A percentile compares a stretch with the other conserved stretches of the same genome.
Evolutionary conservation across 2,113 vertebrate species (phyloP).

Genomic region (Sinocyclocheilus rhinocerous): DNA sequence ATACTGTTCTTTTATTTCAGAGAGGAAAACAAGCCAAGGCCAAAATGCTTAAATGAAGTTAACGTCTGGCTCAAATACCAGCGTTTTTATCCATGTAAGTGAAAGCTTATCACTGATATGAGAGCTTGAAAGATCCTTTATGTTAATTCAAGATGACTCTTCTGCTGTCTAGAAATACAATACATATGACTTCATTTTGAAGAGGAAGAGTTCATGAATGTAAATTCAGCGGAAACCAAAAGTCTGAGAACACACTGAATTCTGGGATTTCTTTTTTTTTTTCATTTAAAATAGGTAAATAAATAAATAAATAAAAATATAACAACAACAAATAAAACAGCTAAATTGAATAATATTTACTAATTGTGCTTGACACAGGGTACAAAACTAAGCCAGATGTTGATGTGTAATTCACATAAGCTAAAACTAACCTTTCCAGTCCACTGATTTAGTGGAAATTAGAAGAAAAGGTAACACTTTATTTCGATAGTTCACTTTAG

Average conservation of each 20-base stretch:
- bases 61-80: not conserved
- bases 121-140: not conserved
- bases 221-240: not conserved
- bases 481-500: too few species aligned
- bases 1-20: conserved; percentile 34
- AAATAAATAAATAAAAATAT: too few species aligned
- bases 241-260: not conserved
- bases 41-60: conserved; percentile 7
- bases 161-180: not conserved
- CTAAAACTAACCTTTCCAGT: conserved; percentile 19
- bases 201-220: not conserved
- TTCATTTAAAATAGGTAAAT: too few species aligned
- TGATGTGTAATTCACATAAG: not conserved
- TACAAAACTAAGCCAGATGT: not conserved
- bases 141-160: not conserved
- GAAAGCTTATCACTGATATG: not conserved
- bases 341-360: not conserved
- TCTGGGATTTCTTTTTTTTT: too few species aligned
- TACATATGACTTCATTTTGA: not conserved
- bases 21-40: conserved; percentile 25
- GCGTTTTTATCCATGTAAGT: not conserved
- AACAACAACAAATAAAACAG: not conserved
- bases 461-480: too few species aligned
- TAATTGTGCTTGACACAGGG: not conserved
- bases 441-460: not conserved